Conservation (phyloP, 2,888 invertebrate genomes). For the Sphecodes monilicornis region DNA sequence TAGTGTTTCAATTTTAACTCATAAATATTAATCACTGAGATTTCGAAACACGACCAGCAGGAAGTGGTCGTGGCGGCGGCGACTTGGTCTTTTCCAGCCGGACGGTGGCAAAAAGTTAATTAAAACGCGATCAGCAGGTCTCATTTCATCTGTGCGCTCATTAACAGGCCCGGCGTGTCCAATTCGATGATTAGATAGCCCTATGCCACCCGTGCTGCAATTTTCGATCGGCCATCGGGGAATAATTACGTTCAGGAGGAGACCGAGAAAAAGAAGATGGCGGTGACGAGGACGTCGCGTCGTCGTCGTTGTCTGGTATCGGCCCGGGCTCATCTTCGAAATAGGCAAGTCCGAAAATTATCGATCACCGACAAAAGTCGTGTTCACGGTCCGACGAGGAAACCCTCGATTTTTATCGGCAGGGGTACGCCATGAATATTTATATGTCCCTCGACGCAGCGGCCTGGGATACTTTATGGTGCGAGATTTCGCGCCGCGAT, state of each 20-base stretch:
- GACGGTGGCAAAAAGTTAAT: slow-evolving; percentile 78
- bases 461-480: slow-evolving; percentile 61
- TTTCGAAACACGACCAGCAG: background rate
- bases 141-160: slow-evolving; percentile 71
- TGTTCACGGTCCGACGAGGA: slow-evolving; percentile 19
- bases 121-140: slow-evolving; percentile 78
- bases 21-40: slow-evolving; percentile 9
- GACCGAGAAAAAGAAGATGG: slow-evolving; percentile 37
- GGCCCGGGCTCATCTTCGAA: slow-evolving; percentile 29
- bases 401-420: slow-evolving; percentile 66
- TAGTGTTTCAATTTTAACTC: background rate
- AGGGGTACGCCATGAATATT: slow-evolving; percentile 79
- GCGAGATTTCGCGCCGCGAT: slow-evolving; percentile 56
- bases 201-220: slow-evolving; percentile 69
- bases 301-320: background rate
- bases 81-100: slow-evolving; percentile 17
- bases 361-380: slow-evolving; percentile 52
- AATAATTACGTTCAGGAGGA: slow-evolving; percentile 70
- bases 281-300: slow-evolving; percentile 7
- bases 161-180: slow-evolving; percentile 79
- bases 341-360: slow-evolving; percentile 62
- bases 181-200: slow-evolving; percentile 78
- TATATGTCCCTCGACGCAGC: slow-evolving; percentile 64
- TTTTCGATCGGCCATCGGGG: slow-evolving; percentile 68
- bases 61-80: background rate